These are phyloP conservation scores for Trissolcus brochymenae DNA, from an alignment of 2,888 invertebrate genomes.

Conservation along the genomic window DNA sequence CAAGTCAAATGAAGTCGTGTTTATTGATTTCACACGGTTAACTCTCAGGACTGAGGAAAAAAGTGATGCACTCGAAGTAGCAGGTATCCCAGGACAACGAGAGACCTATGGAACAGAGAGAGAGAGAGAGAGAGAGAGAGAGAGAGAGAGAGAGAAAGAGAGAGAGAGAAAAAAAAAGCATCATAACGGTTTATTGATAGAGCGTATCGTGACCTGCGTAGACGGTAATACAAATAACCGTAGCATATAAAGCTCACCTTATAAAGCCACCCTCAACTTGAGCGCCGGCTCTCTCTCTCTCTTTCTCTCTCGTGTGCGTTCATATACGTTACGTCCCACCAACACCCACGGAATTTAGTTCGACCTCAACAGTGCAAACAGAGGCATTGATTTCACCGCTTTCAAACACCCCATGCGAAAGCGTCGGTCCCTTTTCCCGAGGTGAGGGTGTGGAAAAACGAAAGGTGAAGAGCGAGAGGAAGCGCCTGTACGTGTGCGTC, in stretches of 20 bases:
- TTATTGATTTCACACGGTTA: conserved; percentile 6
- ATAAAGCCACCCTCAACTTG: conserved; percentile 51
- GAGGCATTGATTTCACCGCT: conserved; percentile 76
- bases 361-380: conserved; percentile 76
- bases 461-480: conserved; percentile 47
- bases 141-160: too few relatives aligned
- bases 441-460: conserved; percentile 47
- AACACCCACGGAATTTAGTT: conserved; percentile 70
- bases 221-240: conserved; percentile 52
- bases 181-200: conserved; percentile 51
- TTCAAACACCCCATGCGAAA: conserved; percentile 71
- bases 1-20: background rate
- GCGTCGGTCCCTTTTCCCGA: conserved; percentile 64
- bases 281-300: conserved; percentile 22
- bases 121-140: too few relatives aligned
- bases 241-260: conserved; percentile 54
- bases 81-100: conserved; percentile 14
- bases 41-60: conserved; percentile 4
- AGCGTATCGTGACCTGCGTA: conserved; percentile 54
- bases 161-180: conserved; percentile 30
- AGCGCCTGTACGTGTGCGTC: conserved; percentile 56
- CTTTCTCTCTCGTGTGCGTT: conserved; percentile 56
- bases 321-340: conserved; percentile 56
- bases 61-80: conserved; percentile 13
- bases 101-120: conserved; percentile 21